Evolutionary conservation across 2,113 vertebrate species (phyloP).

Genomic region (Micromys minutus): DNA sequence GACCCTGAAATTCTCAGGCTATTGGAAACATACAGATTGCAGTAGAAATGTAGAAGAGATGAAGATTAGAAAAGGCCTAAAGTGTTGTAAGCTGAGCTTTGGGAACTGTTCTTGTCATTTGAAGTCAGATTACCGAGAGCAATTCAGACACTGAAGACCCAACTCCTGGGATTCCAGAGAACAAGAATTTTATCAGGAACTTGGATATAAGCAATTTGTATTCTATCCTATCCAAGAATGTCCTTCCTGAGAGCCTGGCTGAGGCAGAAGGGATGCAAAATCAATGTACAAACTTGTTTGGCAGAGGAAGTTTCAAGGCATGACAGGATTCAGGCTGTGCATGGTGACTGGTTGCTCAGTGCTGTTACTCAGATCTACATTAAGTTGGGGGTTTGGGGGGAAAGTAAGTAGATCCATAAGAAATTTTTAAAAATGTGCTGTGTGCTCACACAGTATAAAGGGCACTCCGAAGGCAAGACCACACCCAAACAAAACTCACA

Average conservation of each 20-base stretch:
- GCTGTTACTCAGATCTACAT: neutral
- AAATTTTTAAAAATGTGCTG: neutral
- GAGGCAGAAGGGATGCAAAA: neutral
- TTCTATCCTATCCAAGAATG: no score
- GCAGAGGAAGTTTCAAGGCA: neutral
- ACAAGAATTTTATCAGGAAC: neutral
- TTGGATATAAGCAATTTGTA: neutral
- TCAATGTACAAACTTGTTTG: neutral
- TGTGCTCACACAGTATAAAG: neutral
- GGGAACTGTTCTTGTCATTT: neutral
- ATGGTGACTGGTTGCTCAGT: neutral
- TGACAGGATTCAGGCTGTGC: neutral
- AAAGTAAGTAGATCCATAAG: neutral
- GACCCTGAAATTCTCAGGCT: neutral
- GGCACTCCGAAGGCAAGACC: neutral
- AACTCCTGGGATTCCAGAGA: neutral
- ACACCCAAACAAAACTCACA: neutral
- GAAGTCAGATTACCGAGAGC: neutral
- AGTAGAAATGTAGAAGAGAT: neutral
- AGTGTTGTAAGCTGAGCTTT: neutral
- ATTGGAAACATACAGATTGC: neutral
- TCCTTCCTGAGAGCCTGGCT: no score
- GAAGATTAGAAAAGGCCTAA: neutral
- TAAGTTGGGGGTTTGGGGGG: rapidly evolving
- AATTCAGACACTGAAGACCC: neutral